Percentiles rank a stretch among this genome's conserved stretches.
Conservation (phyloP, 2,797 vertebrate species). For the Sebastes vulpes region DNA sequence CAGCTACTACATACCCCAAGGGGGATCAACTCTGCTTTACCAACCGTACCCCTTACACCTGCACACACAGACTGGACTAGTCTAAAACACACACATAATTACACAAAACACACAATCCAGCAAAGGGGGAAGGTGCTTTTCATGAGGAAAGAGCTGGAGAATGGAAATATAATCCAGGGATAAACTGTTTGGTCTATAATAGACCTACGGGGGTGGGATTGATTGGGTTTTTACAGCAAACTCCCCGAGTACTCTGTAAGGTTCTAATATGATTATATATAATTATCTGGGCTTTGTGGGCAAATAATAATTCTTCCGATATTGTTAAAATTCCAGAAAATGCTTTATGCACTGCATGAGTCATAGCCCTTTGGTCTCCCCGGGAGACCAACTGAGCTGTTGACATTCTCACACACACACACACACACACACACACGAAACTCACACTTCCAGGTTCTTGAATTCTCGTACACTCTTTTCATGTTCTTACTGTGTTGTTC, state of each 20-base stretch:
- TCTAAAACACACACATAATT: constrained; percentile 75
- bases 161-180: constrained; percentile 72
- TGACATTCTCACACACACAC: constrained; percentile 63
- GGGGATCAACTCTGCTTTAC: constrained; percentile 90
- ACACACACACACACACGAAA: not conserved
- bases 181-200: constrained; percentile 79
- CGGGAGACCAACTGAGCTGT: constrained; percentile 71
- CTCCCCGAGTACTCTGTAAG: constrained; percentile 59
- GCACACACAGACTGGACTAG: constrained; percentile 88
- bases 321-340: constrained; percentile 77
- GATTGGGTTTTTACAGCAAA: constrained; percentile 68
- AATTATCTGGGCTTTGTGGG: constrained; percentile 75
- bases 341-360: constrained; percentile 81
- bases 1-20: constrained; percentile 91
- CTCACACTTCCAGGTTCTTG: constrained; percentile 72
- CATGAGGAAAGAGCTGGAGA: constrained; percentile 41
- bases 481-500: constrained; percentile 83
- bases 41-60: constrained; percentile 91
- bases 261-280: constrained; percentile 76
- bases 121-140: constrained; percentile 40
- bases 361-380: constrained; percentile 79
- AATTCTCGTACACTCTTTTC: constrained; percentile 73
- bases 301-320: constrained; percentile 79
- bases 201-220: constrained; percentile 70
- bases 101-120: constrained; percentile 39